Percentiles rank a stretch among this genome's conserved stretches.
phyloP scores from a whole-genome alignment of 1,140 invertebrate species.

The Metopolophium dirhodum region DNA sequence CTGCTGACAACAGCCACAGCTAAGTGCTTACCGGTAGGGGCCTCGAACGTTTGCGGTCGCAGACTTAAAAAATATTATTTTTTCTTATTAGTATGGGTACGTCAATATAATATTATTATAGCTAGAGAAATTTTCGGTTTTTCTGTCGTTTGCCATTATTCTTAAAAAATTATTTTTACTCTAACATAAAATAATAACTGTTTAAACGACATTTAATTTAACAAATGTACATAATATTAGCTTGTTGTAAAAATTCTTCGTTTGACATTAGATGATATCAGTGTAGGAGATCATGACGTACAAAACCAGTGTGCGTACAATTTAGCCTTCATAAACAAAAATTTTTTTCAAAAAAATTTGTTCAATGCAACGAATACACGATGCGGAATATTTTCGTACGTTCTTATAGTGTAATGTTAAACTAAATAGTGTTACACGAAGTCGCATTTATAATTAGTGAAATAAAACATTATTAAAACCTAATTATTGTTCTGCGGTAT shows the following conservation, averaged over 20 bases:
- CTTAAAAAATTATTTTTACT: too few species aligned
- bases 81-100: neutral
- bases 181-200: neutral
- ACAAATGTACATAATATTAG: neutral
- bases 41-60: neutral
- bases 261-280: neutral
- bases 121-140: neutral
- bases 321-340: neutral
- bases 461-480: constrained; percentile 20
- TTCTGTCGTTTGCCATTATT: neutral
- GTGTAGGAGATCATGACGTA: neutral
- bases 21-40: neutral
- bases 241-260: neutral
- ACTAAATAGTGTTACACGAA: neutral
- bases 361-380: neutral
- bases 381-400: neutral
- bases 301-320: neutral
- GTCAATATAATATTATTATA: neutral
- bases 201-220: neutral
- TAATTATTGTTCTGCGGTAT: constrained; percentile 7
- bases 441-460: constrained; percentile 8
- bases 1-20: neutral
- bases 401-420: neutral
- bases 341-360: neutral
- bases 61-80: neutral